Evolutionary conservation across 2,888 invertebrate genomes (phyloP).

Genomic region (Hybos culiciformis): DNA sequence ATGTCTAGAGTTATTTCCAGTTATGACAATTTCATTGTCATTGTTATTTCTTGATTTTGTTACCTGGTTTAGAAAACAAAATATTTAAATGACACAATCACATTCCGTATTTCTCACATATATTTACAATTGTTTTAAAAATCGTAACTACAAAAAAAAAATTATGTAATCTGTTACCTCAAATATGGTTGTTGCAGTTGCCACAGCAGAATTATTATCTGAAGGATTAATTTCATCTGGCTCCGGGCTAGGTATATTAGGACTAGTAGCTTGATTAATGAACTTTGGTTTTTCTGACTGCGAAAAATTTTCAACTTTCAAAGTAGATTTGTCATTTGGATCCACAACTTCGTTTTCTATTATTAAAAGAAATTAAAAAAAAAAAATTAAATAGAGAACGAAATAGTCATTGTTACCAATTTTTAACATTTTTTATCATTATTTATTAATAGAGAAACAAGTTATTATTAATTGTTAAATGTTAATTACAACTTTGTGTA

Average conservation of each 20-base stretch:
- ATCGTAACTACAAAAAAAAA: neutral
- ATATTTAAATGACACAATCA: too few relatives aligned
- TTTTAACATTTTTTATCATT: neutral
- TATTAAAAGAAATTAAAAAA: conserved; percentile 10
- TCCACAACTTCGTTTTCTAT: conserved; percentile 12
- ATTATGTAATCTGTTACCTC: too few relatives aligned
- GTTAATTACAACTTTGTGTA: too few relatives aligned
- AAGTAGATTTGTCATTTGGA: conserved; percentile 12
- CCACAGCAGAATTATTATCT: too few relatives aligned
- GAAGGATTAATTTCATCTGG: conserved; percentile 13
- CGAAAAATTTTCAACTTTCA: conserved; percentile 6
- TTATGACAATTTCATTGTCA: too few relatives aligned
- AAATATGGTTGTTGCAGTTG: too few relatives aligned
- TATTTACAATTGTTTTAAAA: neutral
- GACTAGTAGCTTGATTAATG: conserved; percentile 36
- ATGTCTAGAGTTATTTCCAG: conserved; percentile 29
- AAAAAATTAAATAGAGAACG: conserved; percentile 1
- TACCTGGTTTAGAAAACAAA: neutral
- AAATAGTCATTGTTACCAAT: neutral
- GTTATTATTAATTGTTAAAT: too few relatives aligned
- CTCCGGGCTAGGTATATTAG: conserved; percentile 29
- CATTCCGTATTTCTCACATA: too few relatives aligned
- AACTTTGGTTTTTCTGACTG: conserved; percentile 31
- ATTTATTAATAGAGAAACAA: neutral
- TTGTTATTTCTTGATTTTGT: too few relatives aligned